Conservation (phyloP, 2,888 invertebrate species). For the Lissonota sp. region DNA sequence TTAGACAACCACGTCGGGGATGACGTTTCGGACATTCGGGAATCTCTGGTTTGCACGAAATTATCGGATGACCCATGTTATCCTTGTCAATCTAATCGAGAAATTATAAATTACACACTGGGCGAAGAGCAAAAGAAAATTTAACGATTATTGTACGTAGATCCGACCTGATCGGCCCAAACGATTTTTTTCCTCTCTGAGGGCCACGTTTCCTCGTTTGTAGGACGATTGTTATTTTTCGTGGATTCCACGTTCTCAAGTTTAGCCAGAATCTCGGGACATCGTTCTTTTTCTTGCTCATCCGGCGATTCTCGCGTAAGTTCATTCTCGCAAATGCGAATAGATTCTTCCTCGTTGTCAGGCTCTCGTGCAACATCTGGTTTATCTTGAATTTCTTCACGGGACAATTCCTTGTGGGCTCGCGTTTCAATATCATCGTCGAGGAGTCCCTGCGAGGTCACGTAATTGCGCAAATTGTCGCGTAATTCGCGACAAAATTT, state of each 20-base stretch:
- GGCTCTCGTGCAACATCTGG: not conserved
- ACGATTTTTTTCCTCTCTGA: conserved; percentile 62
- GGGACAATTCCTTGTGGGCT: conserved; percentile 9
- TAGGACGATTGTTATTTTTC: not conserved
- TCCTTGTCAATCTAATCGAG: conserved; percentile 62
- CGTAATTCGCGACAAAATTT: conserved; percentile 89
- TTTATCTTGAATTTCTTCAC: not conserved
- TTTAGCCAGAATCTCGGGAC: conserved; percentile 11
- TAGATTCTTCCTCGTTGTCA: conserved; percentile 18
- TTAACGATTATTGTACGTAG: not conserved
- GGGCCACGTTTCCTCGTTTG: not conserved
- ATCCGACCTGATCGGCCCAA: conserved; percentile 70
- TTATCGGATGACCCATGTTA: conserved; percentile 62
- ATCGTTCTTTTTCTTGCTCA: not conserved
- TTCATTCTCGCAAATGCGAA: conserved; percentile 34
- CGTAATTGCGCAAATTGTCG: conserved; percentile 89
- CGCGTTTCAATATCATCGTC: conserved; percentile 36
- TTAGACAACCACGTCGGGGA: conserved; percentile 39
- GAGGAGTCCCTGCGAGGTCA: conserved; percentile 84
- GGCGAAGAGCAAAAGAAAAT: not conserved
- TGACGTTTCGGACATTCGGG: conserved; percentile 54
- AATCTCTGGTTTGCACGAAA: conserved; percentile 60
- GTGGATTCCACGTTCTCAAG: not conserved
- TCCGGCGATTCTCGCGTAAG: not conserved
- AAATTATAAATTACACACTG: conserved; percentile 34